Base-by-base conservation (phyloP, 1,140 invertebrate species). In the Aradophagus sp. region DNA sequence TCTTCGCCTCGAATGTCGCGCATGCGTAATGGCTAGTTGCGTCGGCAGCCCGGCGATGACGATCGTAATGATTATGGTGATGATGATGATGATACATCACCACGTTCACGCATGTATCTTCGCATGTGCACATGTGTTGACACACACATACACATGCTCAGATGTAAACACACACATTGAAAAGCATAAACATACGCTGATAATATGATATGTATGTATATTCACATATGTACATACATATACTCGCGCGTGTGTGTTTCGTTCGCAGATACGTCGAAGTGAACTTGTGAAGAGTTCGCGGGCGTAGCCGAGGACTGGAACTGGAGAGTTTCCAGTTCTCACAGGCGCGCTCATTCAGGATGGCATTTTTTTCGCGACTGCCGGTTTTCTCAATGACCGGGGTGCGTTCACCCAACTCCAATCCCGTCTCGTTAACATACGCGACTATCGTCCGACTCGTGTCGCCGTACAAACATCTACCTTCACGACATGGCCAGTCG, bases 51-150 rank as follows among this genome's bases (percentile, higher is more conserved):
- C 35, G 27, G 42, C 45, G 59, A 53, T 63, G 35, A 68, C 29
- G 65, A 69, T 16, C 55, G 31, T 31, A 2, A 61, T 69, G 48
- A 68, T 53, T 45, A 59, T 68, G 48, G 59, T 68, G 58, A 71
- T 59, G 52, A 71, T 59, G 55, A 65, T 65, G 68, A 71, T 71
- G 68, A 72, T 72, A 36, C 68, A 72, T 72, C 55, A 48, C 55
- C 55, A 55, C 55, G 59, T n/a, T n/a, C n/a, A n/a, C n/a, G n/a
- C n/a, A n/a, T n/a, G n/a, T n/a, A n/a, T n/a, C n/a, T n/a, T n/a
- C n/a, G n/a, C n/a, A n/a, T n/a, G n/a, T n/a, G n/a, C n/a, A n/a
- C n/a, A n/a, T n/a, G n/a, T n/a, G n/a, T n/a, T n/a, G n/a, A n/a
- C n/a, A n/a, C n/a, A n/a, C n/a, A n/a, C n/a, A n/a, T n/a, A n/a